Base-by-base conservation (phyloP, 1,140 invertebrate genomes). In the Atta texana region DNA sequence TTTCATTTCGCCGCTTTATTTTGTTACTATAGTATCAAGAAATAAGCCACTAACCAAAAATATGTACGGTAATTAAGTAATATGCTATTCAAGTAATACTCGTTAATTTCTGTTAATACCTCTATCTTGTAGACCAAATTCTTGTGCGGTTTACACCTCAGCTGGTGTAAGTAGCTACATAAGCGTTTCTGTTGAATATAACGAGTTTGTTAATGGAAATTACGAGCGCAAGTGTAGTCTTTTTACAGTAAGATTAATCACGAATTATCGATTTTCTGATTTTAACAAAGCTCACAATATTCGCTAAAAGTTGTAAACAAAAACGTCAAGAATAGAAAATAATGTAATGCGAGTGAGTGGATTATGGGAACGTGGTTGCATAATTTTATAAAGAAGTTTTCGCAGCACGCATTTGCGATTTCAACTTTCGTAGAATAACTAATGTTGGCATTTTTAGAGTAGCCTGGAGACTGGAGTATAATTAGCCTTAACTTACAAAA, bases 401-500 rank as follows among this genome's bases (percentile, higher is more conserved):
- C 8, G 16, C n/a, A 63, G 44, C 69, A 61, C 55, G 68, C 55
- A 82, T 51, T 59, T 49, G 80, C 55, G 68, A 57, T 74, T 61
- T 75, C 24, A 84, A 51, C 80, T 84, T 84, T 18, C 28, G 18
- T 34, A 28, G 14, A 84, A 74, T 84, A 84, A 84, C 80, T 84
- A 84, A 84, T 74, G 80, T 61, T 74, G 69, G 57, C 69, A 75
- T 75, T 84, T 84, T 84, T 84, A 84, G 57, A 84, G 69, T 75
- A 75, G 59, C 55, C 69, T 55, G 28, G 68, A 81, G 78, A 81
- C 31, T 57, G 28, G 34, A 63, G 69, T 75, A 84, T 84, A 84
- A 84, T 84, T 84, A 84, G 39, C 39, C 80, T 84, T 84, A 84
- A 84, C 80, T 84, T 84, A 84, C 69, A 84, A 84, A 84, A 84